phyloP scores from a whole-genome alignment of 2,797 vertebrate species.

The Serranus cabrilla region DNA sequence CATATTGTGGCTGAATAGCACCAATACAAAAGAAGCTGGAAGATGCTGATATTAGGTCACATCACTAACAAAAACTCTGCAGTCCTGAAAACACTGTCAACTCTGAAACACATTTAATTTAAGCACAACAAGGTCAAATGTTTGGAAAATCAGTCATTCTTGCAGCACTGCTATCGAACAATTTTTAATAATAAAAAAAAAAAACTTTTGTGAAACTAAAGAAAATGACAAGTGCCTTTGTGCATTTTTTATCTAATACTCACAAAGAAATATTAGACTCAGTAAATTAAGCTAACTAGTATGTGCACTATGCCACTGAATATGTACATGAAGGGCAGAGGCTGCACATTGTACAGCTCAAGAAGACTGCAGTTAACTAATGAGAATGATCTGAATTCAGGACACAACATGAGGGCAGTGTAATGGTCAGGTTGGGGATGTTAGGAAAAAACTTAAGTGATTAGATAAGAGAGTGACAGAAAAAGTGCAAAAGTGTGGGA shows the following conservation, averaged over 20 bases:
- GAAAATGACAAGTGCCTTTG: neutral
- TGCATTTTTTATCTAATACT: neutral
- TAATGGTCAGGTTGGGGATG: neutral
- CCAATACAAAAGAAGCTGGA: slow-evolving; percentile 21
- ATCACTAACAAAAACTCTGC: neutral
- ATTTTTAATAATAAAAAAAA: neutral
- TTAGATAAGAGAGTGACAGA: slow-evolving; percentile 1
- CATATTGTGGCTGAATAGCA: slow-evolving; percentile 51
- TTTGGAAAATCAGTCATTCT: neutral
- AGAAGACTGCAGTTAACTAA: slow-evolving; percentile 9
- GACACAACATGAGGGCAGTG: neutral
- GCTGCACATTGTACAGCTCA: neutral
- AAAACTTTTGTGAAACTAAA: neutral
- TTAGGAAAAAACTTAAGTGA: slow-evolving; percentile 7
- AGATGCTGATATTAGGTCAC: neutral
- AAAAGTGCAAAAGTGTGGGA: slow-evolving; percentile 19
- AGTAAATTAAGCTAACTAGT: slow-evolving; percentile 4
- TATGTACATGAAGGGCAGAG: neutral
- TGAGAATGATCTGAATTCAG: slow-evolving; percentile 1
- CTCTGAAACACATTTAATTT: slow-evolving; percentile 10
- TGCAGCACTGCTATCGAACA: neutral
- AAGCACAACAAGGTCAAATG: neutral
- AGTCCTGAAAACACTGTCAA: neutral
- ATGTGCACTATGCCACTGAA: neutral
- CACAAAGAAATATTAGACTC: neutral